These are phyloP conservation scores for Anomalospiza imberbis DNA, from an alignment of 2,797 vertebrate genomes.

Conservation along the genomic window DNA sequence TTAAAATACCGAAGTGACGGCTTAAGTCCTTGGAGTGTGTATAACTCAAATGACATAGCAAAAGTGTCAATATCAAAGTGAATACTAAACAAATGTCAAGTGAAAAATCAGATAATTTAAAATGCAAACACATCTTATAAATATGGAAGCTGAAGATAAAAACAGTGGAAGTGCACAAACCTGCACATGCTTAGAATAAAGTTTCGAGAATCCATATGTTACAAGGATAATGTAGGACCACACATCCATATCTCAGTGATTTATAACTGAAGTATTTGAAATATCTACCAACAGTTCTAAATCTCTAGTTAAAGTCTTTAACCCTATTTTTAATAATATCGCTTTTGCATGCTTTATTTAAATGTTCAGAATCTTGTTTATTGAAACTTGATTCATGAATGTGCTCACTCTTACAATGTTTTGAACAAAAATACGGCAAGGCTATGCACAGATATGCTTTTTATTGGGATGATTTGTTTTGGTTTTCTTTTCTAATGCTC, in stretches of 20 bases:
- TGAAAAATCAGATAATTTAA: slow-evolving; percentile 40
- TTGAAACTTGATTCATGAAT: background rate
- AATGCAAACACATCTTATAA: background rate
- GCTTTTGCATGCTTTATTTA: background rate
- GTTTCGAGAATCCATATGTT: background rate
- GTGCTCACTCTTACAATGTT: background rate
- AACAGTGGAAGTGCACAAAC: background rate
- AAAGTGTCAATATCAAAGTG: background rate
- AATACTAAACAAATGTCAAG: background rate
- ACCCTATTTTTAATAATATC: background rate
- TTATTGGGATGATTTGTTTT: background rate
- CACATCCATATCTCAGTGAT: background rate
- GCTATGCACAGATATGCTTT: background rate
- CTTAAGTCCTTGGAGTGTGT: slow-evolving; percentile 18
- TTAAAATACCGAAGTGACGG: background rate
- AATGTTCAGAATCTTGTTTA: background rate
- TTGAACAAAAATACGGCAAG: background rate
- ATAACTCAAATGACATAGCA: background rate
- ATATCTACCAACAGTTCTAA: background rate
- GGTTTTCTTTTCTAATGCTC: background rate
- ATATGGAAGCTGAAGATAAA: slow-evolving; percentile 7
- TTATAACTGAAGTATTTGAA: background rate
- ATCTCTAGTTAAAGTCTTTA: background rate
- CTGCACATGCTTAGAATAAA: background rate
- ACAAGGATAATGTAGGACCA: background rate